These are phyloP conservation scores for Rhagonycha lutea DNA, from an alignment of 2,888 invertebrate species.

Conservation along the genomic window DNA sequence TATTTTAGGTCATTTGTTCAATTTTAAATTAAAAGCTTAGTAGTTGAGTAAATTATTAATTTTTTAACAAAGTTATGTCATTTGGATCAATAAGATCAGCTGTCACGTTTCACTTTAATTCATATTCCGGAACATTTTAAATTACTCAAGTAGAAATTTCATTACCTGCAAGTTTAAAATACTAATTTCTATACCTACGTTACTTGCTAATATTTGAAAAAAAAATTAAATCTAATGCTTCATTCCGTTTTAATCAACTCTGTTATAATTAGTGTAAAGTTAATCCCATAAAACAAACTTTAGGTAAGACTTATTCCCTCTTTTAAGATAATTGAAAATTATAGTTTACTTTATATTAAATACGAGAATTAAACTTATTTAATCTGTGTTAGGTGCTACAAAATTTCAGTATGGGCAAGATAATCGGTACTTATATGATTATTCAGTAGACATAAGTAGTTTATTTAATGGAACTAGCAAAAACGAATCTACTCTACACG, in stretches of 20 bases:
- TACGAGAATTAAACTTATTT: neutral
- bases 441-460: constrained; percentile 72
- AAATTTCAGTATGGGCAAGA: constrained; percentile 69
- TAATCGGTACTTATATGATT: constrained; percentile 70
- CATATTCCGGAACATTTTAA: too few species aligned
- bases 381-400: constrained; percentile 55
- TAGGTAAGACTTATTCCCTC: neutral
- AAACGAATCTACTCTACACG: constrained; percentile 70
- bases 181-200: neutral
- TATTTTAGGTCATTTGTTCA: too few species aligned
- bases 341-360: neutral
- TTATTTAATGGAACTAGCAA: constrained; percentile 71
- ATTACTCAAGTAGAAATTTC: too few species aligned
- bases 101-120: too few species aligned
- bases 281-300: neutral
- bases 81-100: too few species aligned
- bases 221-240: neutral
- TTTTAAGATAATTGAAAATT: neutral
- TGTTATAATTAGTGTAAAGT: neutral
- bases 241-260: neutral
- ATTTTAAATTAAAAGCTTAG: too few species aligned
- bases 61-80: too few species aligned
- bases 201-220: neutral
- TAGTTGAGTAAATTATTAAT: too few species aligned
- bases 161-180: too few species aligned